Base-by-base conservation (phyloP, 1,140 invertebrate genomes). In the Ectropis grisescens region DNA sequence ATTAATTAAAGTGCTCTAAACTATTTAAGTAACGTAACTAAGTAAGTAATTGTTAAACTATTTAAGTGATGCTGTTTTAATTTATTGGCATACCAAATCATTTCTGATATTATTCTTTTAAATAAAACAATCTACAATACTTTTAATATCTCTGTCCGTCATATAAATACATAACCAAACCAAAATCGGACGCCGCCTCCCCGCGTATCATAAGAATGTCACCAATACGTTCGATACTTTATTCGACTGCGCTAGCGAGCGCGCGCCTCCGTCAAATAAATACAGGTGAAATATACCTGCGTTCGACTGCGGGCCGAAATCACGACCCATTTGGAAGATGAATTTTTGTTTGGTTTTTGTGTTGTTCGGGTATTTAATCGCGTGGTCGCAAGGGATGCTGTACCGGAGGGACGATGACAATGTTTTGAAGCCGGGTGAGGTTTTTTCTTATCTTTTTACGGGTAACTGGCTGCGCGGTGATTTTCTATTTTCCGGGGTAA, bases 241-340 rank as follows among this genome's bases (percentile, higher is more conserved):
- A 80, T 76, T 58, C 55, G 67, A 62, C 59, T 62, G 55, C 62
- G 57, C 54, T 56, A 48, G 55, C 59, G 67, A 53, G 47, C 62
- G 39, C 53, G 46, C 57, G 60, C 67, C 55, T 57, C 52, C 75
- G 75, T 80, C 75, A 72, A 80, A 76, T 76, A 80, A 76, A 76
- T 74, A 75, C 61, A 62, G 55, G 49, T 74, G 68, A 76, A 66
- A 80, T 75, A 76, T 69, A 74, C 51, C 70, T 64, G 68, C 70
- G 68, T 56, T 14, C 37, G 41, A 49, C 56, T 69, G 64, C 66
- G 67, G 72, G 71, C 71, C 70, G 58, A 47, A 57, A 71, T 68
- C 65, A 55, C 48, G 66, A 60, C 61, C 45, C 59, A 55, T 68
- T 66, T 60, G 42, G 58, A 67, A 59, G 54, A 80, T 80, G 75